These are phyloP conservation scores for Eurypyga helias DNA, from an alignment of 2,113 vertebrate species.

Conservation along the genomic window DNA sequence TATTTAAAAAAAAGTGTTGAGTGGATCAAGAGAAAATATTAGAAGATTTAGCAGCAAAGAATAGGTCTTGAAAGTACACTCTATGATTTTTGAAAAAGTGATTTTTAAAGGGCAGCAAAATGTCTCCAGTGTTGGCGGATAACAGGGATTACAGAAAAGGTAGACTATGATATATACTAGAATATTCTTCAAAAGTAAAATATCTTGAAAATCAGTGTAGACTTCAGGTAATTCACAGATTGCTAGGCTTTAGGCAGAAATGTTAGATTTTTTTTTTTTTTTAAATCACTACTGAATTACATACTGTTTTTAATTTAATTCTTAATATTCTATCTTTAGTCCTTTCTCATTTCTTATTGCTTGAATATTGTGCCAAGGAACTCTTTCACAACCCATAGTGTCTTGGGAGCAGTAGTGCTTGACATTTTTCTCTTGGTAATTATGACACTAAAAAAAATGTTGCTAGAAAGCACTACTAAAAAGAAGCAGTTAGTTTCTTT, in stretches of 20 bases:
- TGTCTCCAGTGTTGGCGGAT: background rate
- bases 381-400: fast-evolving
- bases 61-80: background rate
- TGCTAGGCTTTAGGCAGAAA: background rate
- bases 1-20: background rate
- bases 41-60: background rate
- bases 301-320: background rate
- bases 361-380: background rate
- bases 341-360: background rate
- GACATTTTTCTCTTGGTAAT: background rate
- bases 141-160: background rate
- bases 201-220: background rate
- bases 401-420: too few species aligned
- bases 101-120: background rate
- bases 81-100: background rate
- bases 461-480: background rate
- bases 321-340: background rate
- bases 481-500: background rate
- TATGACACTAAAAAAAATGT: background rate
- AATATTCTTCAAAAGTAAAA: background rate
- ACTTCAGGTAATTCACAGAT: background rate
- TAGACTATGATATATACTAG: background rate
- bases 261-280: background rate
- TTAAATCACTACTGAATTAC: background rate
- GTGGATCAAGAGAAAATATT: background rate